Base-by-base conservation (phyloP, 2,113 vertebrate species). In the Sinocyclocheilus anophthalmus region DNA sequence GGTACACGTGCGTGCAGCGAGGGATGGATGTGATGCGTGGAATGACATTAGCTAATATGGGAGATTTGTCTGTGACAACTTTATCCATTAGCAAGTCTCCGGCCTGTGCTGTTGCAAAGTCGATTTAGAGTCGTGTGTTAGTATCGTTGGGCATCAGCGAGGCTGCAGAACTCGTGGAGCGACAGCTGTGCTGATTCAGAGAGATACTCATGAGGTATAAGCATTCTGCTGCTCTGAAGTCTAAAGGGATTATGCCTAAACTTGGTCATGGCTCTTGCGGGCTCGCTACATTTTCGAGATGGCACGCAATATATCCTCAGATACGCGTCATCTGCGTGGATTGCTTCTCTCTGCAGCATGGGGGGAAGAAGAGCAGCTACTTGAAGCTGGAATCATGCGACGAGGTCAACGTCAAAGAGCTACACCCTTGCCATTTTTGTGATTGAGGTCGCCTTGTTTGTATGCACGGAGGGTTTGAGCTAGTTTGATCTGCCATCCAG, bases 11-110 rank as follows among this genome's bases (percentile, higher is more conserved):
- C 3, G 22, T 39, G 77, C 83, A 85, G 87, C 75, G 86, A 87
- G 84, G 67, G 85, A 87, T 85, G 90, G 80, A 85, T 59, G 86
- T 81, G 83, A 90, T 73, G 88, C 78, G 80, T 83, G 76, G 85
- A 89, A 89, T 89, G 89, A 92, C 91, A 91, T 83, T 90, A 81
- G 86, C 89, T 91, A 88, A 92, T 91, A 86, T 45, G 30, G 75
- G 84, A 91, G 87, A 92, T 94, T 93, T 93, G 91, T 92, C 91
- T 89, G 86, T 91, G 91, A 92, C 88, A 91, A 91, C 91, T 92
- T 93, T 91, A 94, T 94, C 92, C 91, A 90, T 93, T 91, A 93
- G 90, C 80, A 89, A 92, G 90, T 89, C 88, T 93, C 86, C 84
- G 90, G 85, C 88, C 89, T 91, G 85, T 75, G 85, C 91, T 91